Percentiles rank a stretch among this genome's conserved stretches.
These are phyloP conservation scores for Toxotes chatareus DNA, from an alignment of 2,113 vertebrate species.

Conservation along the genomic window DNA sequence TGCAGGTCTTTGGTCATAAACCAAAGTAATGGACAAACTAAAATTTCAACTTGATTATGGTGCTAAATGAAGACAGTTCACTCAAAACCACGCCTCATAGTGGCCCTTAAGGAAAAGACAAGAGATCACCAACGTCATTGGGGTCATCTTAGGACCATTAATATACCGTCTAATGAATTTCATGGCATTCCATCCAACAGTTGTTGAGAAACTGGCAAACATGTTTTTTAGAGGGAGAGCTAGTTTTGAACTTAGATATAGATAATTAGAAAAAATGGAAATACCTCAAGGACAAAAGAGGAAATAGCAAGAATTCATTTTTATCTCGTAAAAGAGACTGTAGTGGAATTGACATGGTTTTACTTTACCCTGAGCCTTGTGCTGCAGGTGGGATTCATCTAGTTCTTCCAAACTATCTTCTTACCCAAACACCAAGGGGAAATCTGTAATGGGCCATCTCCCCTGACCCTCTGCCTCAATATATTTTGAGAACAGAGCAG, in stretches of 20 bases:
- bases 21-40: not conserved
- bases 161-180: too few relatives aligned
- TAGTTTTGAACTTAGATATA: not conserved
- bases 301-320: not conserved
- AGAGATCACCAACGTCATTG: not conserved
- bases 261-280: not conserved
- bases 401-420: slow-evolving; percentile 17
- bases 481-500: slow-evolving; percentile 40
- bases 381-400: slow-evolving; percentile 30
- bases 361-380: not conserved
- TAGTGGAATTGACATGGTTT: slow-evolving; percentile 3
- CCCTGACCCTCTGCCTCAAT: slow-evolving; percentile 13
- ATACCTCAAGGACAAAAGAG: not conserved
- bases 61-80: too few relatives aligned
- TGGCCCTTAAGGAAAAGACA: not conserved
- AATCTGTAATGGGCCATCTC: slow-evolving; percentile 27
- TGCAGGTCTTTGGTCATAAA: not conserved
- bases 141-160: too few relatives aligned
- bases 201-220: not conserved
- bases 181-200: not conserved
- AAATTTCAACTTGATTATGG: not conserved
- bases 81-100: not conserved
- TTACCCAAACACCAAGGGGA: slow-evolving; percentile 41
- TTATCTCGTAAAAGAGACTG: not conserved
- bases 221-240: not conserved